A percentile compares a stretch with the other conserved stretches of the same genome.
These are phyloP conservation scores for Ictalurus furcatus DNA, from an alignment of 2,113 vertebrate genomes.

Conservation along the genomic window DNA sequence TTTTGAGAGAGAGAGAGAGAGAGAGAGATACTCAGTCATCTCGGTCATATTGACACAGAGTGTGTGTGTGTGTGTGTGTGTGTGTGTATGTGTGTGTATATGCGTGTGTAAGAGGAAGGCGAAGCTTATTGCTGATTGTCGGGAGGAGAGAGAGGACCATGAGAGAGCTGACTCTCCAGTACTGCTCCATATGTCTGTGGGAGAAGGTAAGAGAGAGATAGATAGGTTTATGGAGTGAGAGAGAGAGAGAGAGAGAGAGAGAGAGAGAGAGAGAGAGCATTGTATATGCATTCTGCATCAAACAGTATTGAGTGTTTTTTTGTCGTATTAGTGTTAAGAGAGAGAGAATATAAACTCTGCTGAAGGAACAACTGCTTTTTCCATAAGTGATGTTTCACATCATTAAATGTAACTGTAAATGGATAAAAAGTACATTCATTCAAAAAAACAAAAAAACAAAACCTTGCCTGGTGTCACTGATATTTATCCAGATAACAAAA, in stretches of 20 bases:
- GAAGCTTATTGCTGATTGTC: constrained; percentile 46
- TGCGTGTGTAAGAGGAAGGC: constrained; percentile 27
- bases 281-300: not conserved
- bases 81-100: not conserved
- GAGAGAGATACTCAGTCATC: not conserved
- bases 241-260: constrained; percentile 31
- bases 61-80: not conserved
- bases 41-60: not conserved
- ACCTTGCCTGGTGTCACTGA: not conserved
- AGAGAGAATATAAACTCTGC: not conserved
- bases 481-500: not conserved
- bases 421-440: not conserved
- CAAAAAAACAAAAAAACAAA: not conserved
- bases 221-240: not conserved
- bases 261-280: constrained; percentile 4
- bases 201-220: constrained; percentile 72
- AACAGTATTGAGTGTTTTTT: not conserved
- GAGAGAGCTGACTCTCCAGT: constrained; percentile 75
- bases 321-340: not conserved
- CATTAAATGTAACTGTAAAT: not conserved
- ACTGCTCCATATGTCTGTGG: constrained; percentile 74
- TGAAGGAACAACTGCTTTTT: not conserved
- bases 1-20: not conserved
- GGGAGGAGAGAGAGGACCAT: constrained; percentile 55
- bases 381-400: not conserved